Percentiles rank a stretch among this genome's conserved stretches.
Conservation (phyloP, 2,113 vertebrate species). For the Pholis gunnellus region DNA sequence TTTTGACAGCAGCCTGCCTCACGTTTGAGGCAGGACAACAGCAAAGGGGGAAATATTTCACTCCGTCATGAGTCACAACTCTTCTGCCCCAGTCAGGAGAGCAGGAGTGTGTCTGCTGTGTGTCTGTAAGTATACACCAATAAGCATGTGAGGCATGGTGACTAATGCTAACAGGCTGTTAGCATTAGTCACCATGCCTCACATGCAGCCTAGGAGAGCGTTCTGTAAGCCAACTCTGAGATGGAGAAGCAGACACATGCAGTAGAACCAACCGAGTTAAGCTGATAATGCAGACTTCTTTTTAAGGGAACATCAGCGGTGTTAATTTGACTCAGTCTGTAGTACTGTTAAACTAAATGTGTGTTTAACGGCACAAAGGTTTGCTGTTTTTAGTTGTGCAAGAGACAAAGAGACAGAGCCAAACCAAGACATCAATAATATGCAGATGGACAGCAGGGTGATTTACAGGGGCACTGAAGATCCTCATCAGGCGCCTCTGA, state of each 20-base stretch:
- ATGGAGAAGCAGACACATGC: not conserved
- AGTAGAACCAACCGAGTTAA: not conserved
- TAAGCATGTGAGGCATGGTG: constrained; percentile 21
- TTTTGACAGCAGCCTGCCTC: not conserved
- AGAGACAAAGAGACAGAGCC: constrained; percentile 1
- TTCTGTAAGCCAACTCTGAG: not conserved
- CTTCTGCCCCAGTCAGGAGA: not conserved
- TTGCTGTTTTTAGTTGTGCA: not conserved
- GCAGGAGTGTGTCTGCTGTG: not conserved
- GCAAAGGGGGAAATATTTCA: not conserved
- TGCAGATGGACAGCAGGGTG: constrained; percentile 31
- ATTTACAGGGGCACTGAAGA: constrained; percentile 92
- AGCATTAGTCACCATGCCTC: too few species aligned
- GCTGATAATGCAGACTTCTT: not conserved
- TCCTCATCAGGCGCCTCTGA: constrained; percentile 92
- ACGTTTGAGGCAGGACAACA: not conserved
- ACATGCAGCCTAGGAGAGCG: not conserved
- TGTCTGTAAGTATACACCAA: not conserved
- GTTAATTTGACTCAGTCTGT: not conserved
- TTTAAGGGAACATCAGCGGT: not conserved
- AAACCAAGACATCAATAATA: constrained; percentile 17
- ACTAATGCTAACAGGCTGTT: not conserved
- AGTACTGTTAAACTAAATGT: not conserved
- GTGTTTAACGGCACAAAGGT: not conserved
- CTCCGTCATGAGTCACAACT: constrained; percentile 1